Evolutionary conservation across 2,797 vertebrate genomes (phyloP).

Genomic region (Tinamus major): DNA sequence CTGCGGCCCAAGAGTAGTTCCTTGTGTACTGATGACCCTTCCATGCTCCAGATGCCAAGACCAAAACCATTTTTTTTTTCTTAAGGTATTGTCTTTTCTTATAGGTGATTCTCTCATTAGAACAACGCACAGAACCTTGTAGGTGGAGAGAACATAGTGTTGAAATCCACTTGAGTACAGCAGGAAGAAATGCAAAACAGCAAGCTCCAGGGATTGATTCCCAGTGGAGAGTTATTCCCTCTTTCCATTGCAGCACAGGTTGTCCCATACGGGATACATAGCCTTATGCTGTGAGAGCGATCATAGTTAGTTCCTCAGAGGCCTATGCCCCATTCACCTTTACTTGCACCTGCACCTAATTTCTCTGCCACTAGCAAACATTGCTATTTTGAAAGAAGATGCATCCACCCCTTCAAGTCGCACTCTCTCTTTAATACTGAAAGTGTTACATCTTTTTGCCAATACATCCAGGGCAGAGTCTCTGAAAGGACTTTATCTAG

Average conservation of each 20-base stretch:
- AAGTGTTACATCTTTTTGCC: not conserved
- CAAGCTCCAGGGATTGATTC: not conserved
- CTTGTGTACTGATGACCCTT: not conserved
- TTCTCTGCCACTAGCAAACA: not conserved
- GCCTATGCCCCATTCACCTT: not conserved
- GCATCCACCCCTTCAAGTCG: not conserved
- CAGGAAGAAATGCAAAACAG: not conserved
- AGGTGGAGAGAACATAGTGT: rapidly evolving
- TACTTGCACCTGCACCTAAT: not conserved
- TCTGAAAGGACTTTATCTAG: not conserved
- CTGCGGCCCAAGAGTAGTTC: not conserved
- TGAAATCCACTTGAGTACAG: not conserved
- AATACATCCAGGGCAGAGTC: not conserved
- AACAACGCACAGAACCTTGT: not conserved
- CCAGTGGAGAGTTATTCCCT: not conserved
- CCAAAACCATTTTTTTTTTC: not conserved
- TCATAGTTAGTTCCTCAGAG: not conserved
- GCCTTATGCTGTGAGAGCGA: not conserved
- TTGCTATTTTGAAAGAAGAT: not conserved
- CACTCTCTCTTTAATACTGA: not conserved
- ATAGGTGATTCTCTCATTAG: not conserved
- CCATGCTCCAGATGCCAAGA: not conserved
- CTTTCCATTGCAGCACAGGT: not conserved
- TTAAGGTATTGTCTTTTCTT: not conserved
- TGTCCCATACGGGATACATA: not conserved